Percentiles rank a stretch among this genome's conserved stretches.
Conservation (phyloP, 2,888 invertebrate species). For the Oligia latruncula region DNA sequence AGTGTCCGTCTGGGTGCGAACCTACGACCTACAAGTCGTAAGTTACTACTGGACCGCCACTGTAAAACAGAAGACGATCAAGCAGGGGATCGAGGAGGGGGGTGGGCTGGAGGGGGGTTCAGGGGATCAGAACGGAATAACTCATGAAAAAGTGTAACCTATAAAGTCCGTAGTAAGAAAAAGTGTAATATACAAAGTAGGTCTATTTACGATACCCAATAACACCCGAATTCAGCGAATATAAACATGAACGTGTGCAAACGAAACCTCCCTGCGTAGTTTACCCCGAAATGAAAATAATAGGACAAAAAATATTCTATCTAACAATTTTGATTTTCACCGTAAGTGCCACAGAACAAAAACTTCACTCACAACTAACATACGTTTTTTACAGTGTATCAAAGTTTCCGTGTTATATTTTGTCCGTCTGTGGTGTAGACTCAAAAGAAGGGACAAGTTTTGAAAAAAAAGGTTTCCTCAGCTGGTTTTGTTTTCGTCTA, state of each 20-base stretch:
- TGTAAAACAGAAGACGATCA: no score
- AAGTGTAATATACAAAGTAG: slow-evolving; percentile 12
- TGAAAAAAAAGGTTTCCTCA: slow-evolving; percentile 14
- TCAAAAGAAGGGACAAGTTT: neutral
- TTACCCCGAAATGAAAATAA: slow-evolving; percentile 47
- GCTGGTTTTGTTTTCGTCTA: slow-evolving; percentile 12
- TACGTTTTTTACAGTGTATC: neutral
- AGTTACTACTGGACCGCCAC: no score
- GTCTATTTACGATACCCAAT: slow-evolving; percentile 34
- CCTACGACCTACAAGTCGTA: no score
- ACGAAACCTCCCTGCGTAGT: slow-evolving; percentile 36
- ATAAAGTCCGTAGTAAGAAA: no score
- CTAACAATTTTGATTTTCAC: slow-evolving; percentile 26
- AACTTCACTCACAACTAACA: neutral
- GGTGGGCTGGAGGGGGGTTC: no score
- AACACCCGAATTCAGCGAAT: slow-evolving; percentile 58
- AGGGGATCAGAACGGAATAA: no score
- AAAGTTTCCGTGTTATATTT: neutral
- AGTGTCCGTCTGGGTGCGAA: no score
- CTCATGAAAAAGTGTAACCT: slow-evolving; percentile 14
- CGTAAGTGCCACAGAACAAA: slow-evolving; percentile 19
- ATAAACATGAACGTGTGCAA: slow-evolving; percentile 42
- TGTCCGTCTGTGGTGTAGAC: slow-evolving; percentile 21
- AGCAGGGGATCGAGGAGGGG: no score
- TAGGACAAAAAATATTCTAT: slow-evolving; percentile 28